These are phyloP conservation scores for Petrolisthes cinctipes DNA, from an alignment of 2,888 invertebrate species.

Conservation along the genomic window DNA sequence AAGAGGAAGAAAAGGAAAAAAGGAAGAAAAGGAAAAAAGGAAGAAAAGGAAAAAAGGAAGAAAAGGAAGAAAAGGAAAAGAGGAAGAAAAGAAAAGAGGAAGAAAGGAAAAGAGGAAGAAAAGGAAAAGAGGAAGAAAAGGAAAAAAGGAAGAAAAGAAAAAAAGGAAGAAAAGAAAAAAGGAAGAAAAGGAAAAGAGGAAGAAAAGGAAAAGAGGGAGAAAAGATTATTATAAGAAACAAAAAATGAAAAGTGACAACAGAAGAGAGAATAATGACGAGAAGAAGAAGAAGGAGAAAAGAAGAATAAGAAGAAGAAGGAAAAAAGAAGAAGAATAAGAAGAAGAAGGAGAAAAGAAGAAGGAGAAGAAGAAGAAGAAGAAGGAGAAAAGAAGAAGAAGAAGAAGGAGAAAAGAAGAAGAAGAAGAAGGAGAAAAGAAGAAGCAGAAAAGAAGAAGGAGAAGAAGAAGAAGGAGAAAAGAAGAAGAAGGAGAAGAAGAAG, in stretches of 20 bases:
- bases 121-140: background rate
- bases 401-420: background rate
- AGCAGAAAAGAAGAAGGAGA: background rate
- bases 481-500: background rate
- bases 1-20: background rate
- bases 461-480: background rate
- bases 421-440: background rate
- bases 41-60: background rate
- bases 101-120: background rate
- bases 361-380: background rate
- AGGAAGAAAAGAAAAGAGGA: background rate
- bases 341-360: background rate
- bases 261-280: background rate
- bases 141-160: background rate
- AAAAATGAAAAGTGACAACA: background rate
- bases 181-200: background rate
- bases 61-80: background rate
- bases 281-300: background rate
- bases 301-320: background rate
- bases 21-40: background rate
- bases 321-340: background rate
- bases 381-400: constrained; percentile 1
- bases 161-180: background rate
- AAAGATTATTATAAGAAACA: background rate
- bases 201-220: background rate